These are phyloP conservation scores for Phoxinus phoxinus DNA, from an alignment of 2,113 vertebrate genomes.

Conservation along the genomic window DNA sequence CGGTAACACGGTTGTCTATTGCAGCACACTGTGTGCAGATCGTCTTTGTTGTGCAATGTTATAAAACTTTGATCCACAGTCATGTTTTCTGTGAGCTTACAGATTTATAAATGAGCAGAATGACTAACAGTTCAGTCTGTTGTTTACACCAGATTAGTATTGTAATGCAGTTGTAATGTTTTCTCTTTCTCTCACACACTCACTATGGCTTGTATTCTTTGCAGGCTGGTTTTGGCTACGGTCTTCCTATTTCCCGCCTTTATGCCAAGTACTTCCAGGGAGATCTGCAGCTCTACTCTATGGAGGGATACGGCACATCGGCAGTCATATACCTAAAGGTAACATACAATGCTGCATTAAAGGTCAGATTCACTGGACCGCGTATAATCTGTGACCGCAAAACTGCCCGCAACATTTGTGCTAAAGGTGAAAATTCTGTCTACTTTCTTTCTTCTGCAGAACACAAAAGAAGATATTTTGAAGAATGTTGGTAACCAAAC, in stretches of 20 bases:
- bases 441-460: background rate
- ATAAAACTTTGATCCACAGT: background rate
- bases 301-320: conserved; percentile 94
- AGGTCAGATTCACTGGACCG: no score
- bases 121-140: conserved; percentile 48
- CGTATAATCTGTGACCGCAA: no score
- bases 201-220: conserved; percentile 19
- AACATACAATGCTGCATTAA: conserved; percentile 29
- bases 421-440: no score
- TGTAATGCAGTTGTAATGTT: conserved; percentile 16
- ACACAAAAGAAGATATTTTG: background rate
- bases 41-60: background rate
- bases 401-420: no score
- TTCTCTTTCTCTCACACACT: background rate
- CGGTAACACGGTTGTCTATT: background rate
- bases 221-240: conserved; percentile 97
- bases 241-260: conserved; percentile 95
- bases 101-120: conserved; percentile 52
- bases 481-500: background rate
- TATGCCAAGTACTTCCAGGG: conserved; percentile 98
- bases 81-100: conserved; percentile 3
- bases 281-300: conserved; percentile 93
- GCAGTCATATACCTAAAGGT: conserved; percentile 98
- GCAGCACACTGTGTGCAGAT: background rate
- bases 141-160: conserved; percentile 42